A percentile compares a stretch with the other conserved stretches of the same genome.
Evolutionary conservation across 1,140 invertebrate species (phyloP).

Genomic region (Polypedilum vanderplanki): DNA sequence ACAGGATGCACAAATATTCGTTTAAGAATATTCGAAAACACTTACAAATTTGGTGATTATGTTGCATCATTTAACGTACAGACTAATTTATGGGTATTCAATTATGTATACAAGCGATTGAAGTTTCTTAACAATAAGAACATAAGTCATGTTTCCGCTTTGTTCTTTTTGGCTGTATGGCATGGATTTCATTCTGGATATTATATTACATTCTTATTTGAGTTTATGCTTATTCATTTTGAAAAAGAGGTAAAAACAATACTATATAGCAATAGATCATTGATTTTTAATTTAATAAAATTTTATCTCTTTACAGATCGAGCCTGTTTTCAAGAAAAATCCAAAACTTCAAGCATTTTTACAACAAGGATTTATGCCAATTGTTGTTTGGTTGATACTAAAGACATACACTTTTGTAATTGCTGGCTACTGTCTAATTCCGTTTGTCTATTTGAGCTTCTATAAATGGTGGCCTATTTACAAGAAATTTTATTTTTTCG

Average conservation of each 20-base stretch:
- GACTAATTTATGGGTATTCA: constrained; percentile 85
- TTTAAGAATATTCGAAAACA: constrained; percentile 65
- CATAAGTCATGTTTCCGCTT: constrained; percentile 72
- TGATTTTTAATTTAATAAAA: constrained; percentile 26
- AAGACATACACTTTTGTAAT: constrained; percentile 72
- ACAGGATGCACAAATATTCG: constrained; percentile 82
- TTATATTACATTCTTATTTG: constrained; percentile 84
- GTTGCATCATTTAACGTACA: constrained; percentile 88
- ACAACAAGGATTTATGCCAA: constrained; percentile 40
- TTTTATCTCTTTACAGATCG: constrained; percentile 44
- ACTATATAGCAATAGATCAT: background rate
- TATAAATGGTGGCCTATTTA: constrained; percentile 57
- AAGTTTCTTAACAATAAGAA: constrained; percentile 80
- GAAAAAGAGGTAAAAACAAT: constrained; percentile 72
- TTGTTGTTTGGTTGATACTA: constrained; percentile 47
- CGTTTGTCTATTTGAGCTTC: constrained; percentile 70
- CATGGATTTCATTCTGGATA: constrained; percentile 89
- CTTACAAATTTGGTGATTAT: constrained; percentile 73
- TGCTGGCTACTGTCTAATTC: constrained; percentile 76
- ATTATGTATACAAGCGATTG: constrained; percentile 87
- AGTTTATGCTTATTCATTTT: constrained; percentile 79
- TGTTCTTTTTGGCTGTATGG: constrained; percentile 87
- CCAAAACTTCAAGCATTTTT: constrained; percentile 44
- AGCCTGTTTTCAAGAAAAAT: constrained; percentile 48
- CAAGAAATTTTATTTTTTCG: constrained; percentile 55